Evolutionary conservation across 2,888 invertebrate species (phyloP).

Genomic region (Calliphora vomitoria): DNA sequence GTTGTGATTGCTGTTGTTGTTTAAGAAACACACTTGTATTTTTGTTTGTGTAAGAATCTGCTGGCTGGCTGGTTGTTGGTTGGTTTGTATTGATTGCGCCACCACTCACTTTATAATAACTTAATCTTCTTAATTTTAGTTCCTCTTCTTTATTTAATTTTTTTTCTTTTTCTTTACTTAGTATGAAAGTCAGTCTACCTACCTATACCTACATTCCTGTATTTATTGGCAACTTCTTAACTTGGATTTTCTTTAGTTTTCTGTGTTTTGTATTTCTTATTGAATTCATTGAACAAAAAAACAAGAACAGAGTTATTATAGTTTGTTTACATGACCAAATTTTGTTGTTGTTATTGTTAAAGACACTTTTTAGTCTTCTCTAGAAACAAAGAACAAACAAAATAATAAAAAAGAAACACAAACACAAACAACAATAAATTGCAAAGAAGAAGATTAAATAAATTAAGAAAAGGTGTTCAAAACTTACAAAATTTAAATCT

Average conservation of each 20-base stretch:
- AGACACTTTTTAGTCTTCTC: constrained; percentile 68
- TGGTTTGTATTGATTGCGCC: neutral
- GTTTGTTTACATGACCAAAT: constrained; percentile 67
- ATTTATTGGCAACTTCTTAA: constrained; percentile 18
- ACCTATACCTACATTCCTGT: too few relatives aligned
- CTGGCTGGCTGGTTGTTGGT: neutral
- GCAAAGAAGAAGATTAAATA: constrained; percentile 20
- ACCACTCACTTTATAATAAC: constrained; percentile 57
- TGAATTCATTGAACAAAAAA: constrained; percentile 29
- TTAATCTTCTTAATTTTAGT: constrained; percentile 71
- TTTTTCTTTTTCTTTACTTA: constrained; percentile 27
- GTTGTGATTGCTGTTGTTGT: neutral
- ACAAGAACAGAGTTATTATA: constrained; percentile 44
- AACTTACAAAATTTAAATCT: constrained; percentile 14
- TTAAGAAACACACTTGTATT: neutral
- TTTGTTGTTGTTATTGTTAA: constrained; percentile 27
- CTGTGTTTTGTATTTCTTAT: neutral
- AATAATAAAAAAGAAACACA: constrained; percentile 14
- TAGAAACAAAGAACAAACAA: constrained; percentile 5
- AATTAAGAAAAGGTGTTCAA: neutral
- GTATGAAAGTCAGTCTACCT: too few relatives aligned
- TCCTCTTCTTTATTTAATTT: constrained; percentile 41
- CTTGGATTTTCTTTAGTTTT: constrained; percentile 30
- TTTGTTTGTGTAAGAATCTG: constrained; percentile 24
- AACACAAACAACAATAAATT: constrained; percentile 27